phyloP scores from a whole-genome alignment of 2,113 vertebrate genomes.

The Gopherus evgoodei region DNA sequence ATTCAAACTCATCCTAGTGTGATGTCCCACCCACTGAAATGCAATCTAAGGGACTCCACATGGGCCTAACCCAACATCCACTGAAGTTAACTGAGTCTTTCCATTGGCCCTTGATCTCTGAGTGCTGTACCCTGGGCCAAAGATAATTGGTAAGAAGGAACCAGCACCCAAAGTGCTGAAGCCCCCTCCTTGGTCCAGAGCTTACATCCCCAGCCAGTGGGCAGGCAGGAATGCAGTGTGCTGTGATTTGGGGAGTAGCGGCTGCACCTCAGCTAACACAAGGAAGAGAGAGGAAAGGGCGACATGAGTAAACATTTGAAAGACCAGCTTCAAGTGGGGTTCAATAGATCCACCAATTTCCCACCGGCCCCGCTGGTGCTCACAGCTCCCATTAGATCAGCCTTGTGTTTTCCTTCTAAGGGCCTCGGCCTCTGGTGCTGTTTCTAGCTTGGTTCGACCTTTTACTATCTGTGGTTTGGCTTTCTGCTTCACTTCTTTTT shows the following conservation, averaged over 20 bases:
- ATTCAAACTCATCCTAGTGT: constrained; percentile 46
- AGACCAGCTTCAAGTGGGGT: constrained; percentile 40
- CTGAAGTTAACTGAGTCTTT: neutral
- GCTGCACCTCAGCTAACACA: constrained; percentile 43
- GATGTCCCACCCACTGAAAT: neutral
- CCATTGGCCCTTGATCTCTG: neutral
- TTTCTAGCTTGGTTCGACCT: neutral
- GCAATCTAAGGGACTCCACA: neutral
- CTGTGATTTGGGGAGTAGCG: constrained; percentile 20
- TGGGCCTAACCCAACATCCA: neutral
- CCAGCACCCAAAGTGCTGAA: neutral
- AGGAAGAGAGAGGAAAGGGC: constrained; percentile 56
- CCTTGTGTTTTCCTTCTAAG: constrained; percentile 22
- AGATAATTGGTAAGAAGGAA: neutral
- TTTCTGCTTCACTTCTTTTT: neutral
- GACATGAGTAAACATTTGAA: constrained; percentile 64
- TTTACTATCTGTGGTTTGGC: neutral
- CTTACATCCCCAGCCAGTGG: neutral
- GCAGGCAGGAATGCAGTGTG: neutral
- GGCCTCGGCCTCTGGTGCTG: neutral
- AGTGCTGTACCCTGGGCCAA: neutral
- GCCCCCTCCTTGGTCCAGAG: neutral
- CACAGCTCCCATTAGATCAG: constrained; percentile 37
- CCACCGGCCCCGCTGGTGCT: constrained; percentile 46
- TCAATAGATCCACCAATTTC: constrained; percentile 37